Evolutionary conservation across 2,888 invertebrate species (phyloP).

Genomic region (Drosophila paucipuncta): DNA sequence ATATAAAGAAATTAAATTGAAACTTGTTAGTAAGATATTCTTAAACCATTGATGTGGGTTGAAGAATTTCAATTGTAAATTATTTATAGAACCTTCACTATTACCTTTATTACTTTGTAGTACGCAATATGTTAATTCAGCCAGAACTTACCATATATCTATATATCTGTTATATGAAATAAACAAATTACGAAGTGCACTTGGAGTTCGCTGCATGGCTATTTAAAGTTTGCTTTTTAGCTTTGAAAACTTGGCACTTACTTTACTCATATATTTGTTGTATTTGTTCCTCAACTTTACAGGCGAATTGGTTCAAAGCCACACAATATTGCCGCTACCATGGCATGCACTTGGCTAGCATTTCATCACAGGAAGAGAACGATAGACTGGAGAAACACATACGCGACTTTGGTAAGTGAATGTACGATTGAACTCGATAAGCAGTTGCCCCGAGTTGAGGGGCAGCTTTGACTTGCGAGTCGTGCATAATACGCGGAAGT

Average conservation of each 20-base stretch:
- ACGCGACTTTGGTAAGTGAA: slow-evolving; percentile 91
- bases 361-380: slow-evolving; percentile 95
- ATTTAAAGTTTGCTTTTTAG: background rate
- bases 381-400: slow-evolving; percentile 95
- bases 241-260: slow-evolving; percentile 11
- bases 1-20: background rate
- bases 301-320: slow-evolving; percentile 97
- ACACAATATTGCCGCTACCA: slow-evolving; percentile 96
- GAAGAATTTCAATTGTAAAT: background rate
- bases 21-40: background rate
- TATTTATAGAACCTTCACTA: background rate
- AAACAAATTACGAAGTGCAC: background rate
- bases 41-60: background rate
- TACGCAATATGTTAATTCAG: background rate
- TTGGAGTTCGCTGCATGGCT: background rate
- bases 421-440: slow-evolving; percentile 3
- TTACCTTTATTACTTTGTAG: background rate
- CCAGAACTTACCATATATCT: background rate
- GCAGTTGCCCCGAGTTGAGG: slow-evolving; percentile 4
- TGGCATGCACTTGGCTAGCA: slow-evolving; percentile 96
- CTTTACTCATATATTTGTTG: background rate
- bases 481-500: slow-evolving; percentile 75
- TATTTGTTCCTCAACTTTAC: slow-evolving; percentile 76
- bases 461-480: slow-evolving; percentile 63
- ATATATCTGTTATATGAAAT: background rate